These are phyloP conservation scores for Pogonophryne albipinna DNA, from an alignment of 2,797 vertebrate species.

Conservation along the genomic window DNA sequence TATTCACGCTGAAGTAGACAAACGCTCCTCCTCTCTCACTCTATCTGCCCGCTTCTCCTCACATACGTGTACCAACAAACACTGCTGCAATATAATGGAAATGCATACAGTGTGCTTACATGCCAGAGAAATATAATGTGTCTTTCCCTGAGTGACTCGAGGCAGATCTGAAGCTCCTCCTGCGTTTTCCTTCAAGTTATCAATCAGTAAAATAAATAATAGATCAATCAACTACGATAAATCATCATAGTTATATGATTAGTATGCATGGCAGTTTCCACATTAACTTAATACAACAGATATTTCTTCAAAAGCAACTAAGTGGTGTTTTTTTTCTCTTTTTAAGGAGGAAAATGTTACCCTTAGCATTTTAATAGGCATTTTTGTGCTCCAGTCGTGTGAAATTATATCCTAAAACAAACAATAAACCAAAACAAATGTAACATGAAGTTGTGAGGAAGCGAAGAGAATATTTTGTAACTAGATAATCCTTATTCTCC, in stretches of 20 bases:
- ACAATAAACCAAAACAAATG: conserved; percentile 75
- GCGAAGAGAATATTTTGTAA: conserved; percentile 60
- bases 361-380: conserved; percentile 42
- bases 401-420: conserved; percentile 72
- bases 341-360: conserved; percentile 41
- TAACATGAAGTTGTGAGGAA: conserved; percentile 55
- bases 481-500: conserved; percentile 74
- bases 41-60: conserved; percentile 6
- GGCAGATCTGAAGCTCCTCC: not conserved
- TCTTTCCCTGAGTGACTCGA: not conserved
- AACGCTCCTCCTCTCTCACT: conserved; percentile 27
- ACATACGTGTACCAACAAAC: conserved; percentile 1
- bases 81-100: not conserved
- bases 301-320: conserved; percentile 6
- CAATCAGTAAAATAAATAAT: not conserved
- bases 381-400: conserved; percentile 58
- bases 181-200: not conserved
- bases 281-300: conserved; percentile 7
- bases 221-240: too few species aligned
- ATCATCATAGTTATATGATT: not conserved
- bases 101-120: not conserved
- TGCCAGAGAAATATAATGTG: not conserved
- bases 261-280: not conserved
- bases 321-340: conserved; percentile 18
- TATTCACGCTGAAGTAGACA: conserved; percentile 64